Conservation (phyloP, 2,113 vertebrate species). For the Tympanuchus pallidicinctus region DNA sequence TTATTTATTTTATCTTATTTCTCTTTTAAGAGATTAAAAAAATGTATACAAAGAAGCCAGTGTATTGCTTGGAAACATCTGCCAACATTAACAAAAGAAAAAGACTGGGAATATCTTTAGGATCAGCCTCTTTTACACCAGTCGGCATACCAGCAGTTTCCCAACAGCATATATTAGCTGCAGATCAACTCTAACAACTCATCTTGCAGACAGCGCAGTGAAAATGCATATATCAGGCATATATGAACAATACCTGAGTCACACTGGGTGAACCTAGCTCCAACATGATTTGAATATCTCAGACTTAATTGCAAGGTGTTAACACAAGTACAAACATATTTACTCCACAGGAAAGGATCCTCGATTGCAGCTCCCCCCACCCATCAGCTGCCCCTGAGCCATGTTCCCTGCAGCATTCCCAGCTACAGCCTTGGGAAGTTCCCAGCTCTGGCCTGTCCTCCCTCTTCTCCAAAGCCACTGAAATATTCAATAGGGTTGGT, state of each 20-base stretch:
- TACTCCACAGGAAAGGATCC: background rate
- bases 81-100: conserved; percentile 10
- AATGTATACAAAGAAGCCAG: conserved; percentile 7
- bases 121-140: background rate
- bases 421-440: background rate
- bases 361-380: background rate
- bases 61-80: conserved; percentile 25
- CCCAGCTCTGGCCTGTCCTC: background rate
- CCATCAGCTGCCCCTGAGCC: background rate
- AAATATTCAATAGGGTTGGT: background rate
- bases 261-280: background rate
- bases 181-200: background rate
- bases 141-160: background rate
- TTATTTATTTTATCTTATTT: background rate
- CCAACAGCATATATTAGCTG: background rate
- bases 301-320: conserved; percentile 43
- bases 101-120: conserved; percentile 26
- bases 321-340: background rate
- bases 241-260: conserved; percentile 27
- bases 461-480: background rate
- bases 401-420: background rate
- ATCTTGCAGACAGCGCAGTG: background rate
- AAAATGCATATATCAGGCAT: background rate
- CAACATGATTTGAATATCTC: background rate
- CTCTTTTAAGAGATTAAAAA: background rate